Conservation (phyloP, 1,140 invertebrate genomes). For the Drosophila willistoni region DNA sequence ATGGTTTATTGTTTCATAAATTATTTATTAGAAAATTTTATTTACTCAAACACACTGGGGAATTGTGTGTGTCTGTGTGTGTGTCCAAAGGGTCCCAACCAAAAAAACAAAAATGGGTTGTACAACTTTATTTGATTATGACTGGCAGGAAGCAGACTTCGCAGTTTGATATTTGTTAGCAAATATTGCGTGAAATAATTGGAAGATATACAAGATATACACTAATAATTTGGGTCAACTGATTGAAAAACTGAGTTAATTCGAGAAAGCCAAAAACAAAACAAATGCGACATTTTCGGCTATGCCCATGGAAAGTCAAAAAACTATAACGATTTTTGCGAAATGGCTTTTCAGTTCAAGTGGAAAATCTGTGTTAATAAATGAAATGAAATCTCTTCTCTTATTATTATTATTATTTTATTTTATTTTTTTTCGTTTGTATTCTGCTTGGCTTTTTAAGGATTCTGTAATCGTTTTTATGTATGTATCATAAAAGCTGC, state of each 20-base stretch:
- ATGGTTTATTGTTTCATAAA: constrained; percentile 67
- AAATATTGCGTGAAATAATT: constrained; percentile 10
- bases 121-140: constrained; percentile 10
- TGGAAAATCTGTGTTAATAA: background rate
- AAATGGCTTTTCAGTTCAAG: background rate
- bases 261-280: background rate
- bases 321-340: too few relatives aligned
- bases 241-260: background rate
- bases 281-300: too few relatives aligned
- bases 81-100: background rate
- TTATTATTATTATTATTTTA: background rate
- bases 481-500: constrained; percentile 1
- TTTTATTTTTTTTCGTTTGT: background rate
- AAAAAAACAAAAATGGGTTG: background rate
- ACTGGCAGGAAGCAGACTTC: background rate
- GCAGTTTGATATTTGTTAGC: background rate
- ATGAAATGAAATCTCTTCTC: constrained; percentile 2
- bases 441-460: background rate
- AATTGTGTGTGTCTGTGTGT: constrained; percentile 16
- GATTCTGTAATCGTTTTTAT: constrained; percentile 13
- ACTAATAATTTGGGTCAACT: constrained; percentile 17
- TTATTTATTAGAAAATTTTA: constrained; percentile 69
- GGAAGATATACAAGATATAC: background rate
- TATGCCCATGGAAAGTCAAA: too few relatives aligned
- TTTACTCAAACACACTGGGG: constrained; percentile 35